Evolutionary conservation across 2,888 invertebrate species (phyloP).

Genomic region (Agelastica alni): DNA sequence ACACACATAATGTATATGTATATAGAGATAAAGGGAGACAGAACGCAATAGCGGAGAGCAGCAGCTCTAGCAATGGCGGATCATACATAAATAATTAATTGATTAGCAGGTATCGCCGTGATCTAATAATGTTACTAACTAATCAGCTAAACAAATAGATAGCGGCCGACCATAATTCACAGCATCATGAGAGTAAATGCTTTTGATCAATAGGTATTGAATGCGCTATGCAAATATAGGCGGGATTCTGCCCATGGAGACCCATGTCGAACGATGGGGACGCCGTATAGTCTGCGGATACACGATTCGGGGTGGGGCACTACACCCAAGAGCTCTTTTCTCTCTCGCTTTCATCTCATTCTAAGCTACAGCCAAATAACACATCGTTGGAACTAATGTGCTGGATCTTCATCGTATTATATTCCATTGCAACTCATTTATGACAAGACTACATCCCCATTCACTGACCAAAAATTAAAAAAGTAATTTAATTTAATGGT

Average conservation of each 20-base stretch:
- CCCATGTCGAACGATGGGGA: slow-evolving; percentile 44
- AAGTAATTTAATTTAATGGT: too few relatives aligned
- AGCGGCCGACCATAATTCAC: slow-evolving; percentile 58
- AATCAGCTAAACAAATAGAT: slow-evolving; percentile 60
- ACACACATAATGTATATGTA: slow-evolving; percentile 7
- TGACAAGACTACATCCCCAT: too few relatives aligned
- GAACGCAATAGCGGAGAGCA: background rate
- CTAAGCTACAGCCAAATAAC: slow-evolving; percentile 15
- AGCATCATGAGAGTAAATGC: slow-evolving; percentile 56
- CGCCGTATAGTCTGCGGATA: slow-evolving; percentile 40
- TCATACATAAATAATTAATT: slow-evolving; percentile 59
- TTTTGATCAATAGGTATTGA: slow-evolving; percentile 58
- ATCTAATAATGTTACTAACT: slow-evolving; percentile 60
- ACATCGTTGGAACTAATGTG: background rate
- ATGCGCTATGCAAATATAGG: slow-evolving; percentile 57
- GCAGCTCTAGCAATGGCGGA: slow-evolving; percentile 44
- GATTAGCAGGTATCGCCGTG: slow-evolving; percentile 59
- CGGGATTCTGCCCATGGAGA: slow-evolving; percentile 32
- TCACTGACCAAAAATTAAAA: too few relatives aligned
- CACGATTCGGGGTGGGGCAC: slow-evolving; percentile 44
- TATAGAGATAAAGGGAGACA: too few relatives aligned
- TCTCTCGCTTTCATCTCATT: slow-evolving; percentile 4
- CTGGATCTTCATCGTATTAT: background rate
- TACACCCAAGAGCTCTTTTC: slow-evolving; percentile 45
- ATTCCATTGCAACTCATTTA: too few relatives aligned